Conservation (phyloP, 2,113 vertebrate species). For the Lycaon pictus region DNA sequence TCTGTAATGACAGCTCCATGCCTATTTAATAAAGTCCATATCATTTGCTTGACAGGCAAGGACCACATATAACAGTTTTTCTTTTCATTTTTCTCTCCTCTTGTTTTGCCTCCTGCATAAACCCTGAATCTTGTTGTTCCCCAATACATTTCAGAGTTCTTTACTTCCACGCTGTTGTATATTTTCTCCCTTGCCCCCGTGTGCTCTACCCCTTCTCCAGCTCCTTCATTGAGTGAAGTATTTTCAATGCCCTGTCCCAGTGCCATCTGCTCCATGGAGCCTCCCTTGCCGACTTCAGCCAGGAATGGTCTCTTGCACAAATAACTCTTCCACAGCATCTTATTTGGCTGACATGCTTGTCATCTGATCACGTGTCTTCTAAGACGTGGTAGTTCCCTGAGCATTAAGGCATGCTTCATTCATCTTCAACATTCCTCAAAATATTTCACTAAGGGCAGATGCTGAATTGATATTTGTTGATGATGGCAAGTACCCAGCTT, state of each 20-base stretch:
- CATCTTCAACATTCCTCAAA: neutral
- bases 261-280: neutral
- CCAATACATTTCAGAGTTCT: neutral
- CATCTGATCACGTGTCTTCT: neutral
- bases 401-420: neutral
- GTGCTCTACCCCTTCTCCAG: neutral
- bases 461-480: neutral
- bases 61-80: neutral
- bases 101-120: neutral
- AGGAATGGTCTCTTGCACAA: neutral
- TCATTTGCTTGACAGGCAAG: slow-evolving; percentile 25
- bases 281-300: neutral
- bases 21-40: slow-evolving; percentile 32
- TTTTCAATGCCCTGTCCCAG: neutral
- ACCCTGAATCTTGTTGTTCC: neutral
- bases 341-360: neutral
- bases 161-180: neutral
- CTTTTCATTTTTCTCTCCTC: slow-evolving; percentile 34
- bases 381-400: neutral
- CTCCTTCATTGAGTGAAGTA: neutral
- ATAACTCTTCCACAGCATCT: neutral
- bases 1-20: neutral
- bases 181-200: neutral
- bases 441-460: neutral
- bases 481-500: neutral